Evolutionary conservation across 2,797 vertebrate genomes (phyloP).

Genomic region (Coreius guichenoti): DNA sequence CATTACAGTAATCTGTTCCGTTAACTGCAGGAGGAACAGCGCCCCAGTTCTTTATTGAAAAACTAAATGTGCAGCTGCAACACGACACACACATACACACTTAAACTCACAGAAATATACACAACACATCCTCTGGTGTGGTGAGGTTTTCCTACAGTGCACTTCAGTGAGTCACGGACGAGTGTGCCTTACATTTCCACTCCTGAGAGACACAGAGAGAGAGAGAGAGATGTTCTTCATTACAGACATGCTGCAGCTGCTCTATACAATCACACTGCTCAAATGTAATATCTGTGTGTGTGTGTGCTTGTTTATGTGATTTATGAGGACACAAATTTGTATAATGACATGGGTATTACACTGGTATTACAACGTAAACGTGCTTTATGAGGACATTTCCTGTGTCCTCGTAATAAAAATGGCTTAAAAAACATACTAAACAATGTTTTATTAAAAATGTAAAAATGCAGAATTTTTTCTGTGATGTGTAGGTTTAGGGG

Average conservation of each 20-base stretch:
- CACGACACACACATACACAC: conserved; percentile 29
- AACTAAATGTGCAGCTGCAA: conserved; percentile 62
- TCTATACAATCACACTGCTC: conserved; percentile 18
- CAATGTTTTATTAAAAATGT: too few relatives aligned
- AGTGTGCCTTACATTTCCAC: conserved; percentile 73
- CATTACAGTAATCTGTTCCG: conserved; percentile 51
- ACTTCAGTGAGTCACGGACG: conserved; percentile 71
- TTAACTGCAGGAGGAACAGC: conserved; percentile 24
- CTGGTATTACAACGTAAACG: too few relatives aligned
- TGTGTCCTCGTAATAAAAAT: too few relatives aligned
- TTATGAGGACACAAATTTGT: too few relatives aligned
- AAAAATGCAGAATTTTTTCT: too few relatives aligned
- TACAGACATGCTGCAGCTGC: conserved; percentile 12
- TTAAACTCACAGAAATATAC: conserved; percentile 33
- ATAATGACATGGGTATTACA: too few relatives aligned
- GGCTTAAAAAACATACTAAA: too few relatives aligned
- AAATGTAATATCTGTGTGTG: conserved; percentile 6
- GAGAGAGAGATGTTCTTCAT: conserved; percentile 35
- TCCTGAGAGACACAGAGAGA: conserved; percentile 52
- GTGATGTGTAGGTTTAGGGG: too few relatives aligned
- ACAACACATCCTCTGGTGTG: conserved; percentile 36
- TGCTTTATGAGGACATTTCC: too few relatives aligned
- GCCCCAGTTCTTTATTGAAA: conserved; percentile 72
- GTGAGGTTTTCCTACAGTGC: conserved; percentile 74
- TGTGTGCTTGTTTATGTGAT: too few relatives aligned